A percentile compares a stretch with the other conserved stretches of the same genome.
These are phyloP conservation scores for Poecilobothrus nobilitatus DNA, from an alignment of 2,888 invertebrate species.

Conservation along the genomic window DNA sequence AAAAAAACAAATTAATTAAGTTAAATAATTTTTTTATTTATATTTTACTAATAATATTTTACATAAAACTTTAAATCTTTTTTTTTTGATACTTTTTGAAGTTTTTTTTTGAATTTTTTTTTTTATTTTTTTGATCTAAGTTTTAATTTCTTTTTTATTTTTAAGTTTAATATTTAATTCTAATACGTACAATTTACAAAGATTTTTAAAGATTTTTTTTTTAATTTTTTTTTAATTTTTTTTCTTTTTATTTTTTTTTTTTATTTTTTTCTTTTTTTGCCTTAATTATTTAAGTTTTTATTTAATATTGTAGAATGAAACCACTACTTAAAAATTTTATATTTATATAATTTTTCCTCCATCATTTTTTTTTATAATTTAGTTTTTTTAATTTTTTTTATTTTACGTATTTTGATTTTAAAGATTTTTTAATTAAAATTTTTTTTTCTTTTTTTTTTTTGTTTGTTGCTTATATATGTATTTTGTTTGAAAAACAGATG, in stretches of 20 bases:
- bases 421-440: background rate
- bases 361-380: background rate
- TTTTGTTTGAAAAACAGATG: too few relatives aligned
- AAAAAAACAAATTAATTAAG: background rate
- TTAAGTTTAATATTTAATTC: background rate
- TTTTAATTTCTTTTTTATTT: background rate
- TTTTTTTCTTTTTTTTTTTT: background rate
- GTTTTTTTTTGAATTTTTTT: background rate
- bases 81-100: background rate
- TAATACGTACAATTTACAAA: slow-evolving; percentile 6
- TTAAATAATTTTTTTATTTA: slow-evolving; percentile 4
- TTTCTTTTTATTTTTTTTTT: background rate
- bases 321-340: slow-evolving; percentile 1
- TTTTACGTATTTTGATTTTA: background rate
- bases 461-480: background rate
- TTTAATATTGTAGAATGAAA: background rate
- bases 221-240: background rate
- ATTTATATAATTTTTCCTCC: background rate
- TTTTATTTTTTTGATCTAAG: background rate
- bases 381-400: background rate
- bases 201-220: slow-evolving; percentile 6
- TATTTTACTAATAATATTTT: slow-evolving; percentile 6
- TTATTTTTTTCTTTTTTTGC: background rate
- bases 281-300: background rate
- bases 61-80: background rate